Percentiles rank a stretch among this genome's conserved stretches.
Conservation (phyloP, 2,113 vertebrate species). For the Diphyllodes magnificus region DNA sequence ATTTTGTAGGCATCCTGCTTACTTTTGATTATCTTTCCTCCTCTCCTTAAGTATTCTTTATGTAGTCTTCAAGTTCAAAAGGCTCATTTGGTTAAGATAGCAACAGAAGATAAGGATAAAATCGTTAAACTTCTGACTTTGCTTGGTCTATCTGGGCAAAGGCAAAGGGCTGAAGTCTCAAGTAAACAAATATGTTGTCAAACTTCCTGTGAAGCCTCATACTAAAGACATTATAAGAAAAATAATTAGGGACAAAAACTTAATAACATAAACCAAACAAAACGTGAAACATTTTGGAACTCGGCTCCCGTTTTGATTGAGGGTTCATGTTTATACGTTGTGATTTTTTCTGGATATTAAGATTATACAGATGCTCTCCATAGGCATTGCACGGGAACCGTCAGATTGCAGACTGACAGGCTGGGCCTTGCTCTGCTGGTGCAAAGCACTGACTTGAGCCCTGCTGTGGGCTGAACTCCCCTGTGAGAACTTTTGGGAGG, state of each 20-base stretch:
- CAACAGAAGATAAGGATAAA: background rate
- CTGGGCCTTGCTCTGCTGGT: background rate
- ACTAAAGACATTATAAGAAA: background rate
- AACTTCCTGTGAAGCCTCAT: background rate
- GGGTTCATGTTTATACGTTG: background rate
- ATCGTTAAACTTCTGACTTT: background rate
- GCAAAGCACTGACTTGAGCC: background rate
- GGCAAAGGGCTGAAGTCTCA: background rate
- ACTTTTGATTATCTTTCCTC: background rate
- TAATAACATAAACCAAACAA: background rate
- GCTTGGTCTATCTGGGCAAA: background rate
- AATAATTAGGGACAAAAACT: background rate
- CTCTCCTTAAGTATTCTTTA: background rate
- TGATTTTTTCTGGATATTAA: background rate
- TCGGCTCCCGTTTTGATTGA: background rate
- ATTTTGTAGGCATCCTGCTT: background rate
- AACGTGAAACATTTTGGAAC: background rate
- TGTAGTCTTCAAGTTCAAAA: background rate
- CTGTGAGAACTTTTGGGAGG: fast-evolving
- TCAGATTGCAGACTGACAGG: background rate
- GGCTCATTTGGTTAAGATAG: background rate
- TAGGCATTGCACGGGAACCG: fast-evolving
- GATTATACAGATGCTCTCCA: background rate
- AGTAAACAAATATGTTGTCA: background rate
- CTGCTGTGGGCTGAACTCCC: background rate